Evolutionary conservation across 2,888 invertebrate species (phyloP).

Genomic region (Drosophila parthenogenetica): DNA sequence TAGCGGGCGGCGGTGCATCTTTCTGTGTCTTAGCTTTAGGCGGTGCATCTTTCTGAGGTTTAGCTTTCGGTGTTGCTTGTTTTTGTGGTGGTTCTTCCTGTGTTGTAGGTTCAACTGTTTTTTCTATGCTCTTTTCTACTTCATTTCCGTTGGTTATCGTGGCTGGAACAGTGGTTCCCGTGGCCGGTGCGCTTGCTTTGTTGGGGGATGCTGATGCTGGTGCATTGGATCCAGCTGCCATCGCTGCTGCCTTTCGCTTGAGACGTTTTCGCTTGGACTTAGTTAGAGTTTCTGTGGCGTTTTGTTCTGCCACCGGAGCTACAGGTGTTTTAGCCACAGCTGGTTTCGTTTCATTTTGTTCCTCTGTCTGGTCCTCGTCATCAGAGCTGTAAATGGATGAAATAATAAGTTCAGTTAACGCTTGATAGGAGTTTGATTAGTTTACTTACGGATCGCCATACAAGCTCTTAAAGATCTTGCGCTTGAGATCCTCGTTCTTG

Average conservation of each 20-base stretch:
- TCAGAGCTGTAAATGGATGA: constrained; percentile 73
- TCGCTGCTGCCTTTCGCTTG: constrained; percentile 69
- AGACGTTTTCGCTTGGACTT: constrained; percentile 69
- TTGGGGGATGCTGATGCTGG: background rate
- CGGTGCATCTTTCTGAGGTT: background rate
- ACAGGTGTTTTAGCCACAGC: background rate
- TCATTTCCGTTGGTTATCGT: constrained; percentile 1
- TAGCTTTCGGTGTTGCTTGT: background rate
- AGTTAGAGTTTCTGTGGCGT: constrained; percentile 50
- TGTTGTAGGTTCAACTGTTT: background rate
- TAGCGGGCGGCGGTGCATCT: constrained; percentile 3
- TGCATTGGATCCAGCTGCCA: constrained; percentile 8
- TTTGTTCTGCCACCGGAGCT: background rate
- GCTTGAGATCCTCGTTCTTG: constrained; percentile 90
- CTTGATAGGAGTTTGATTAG: background rate
- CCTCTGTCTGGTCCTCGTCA: constrained; percentile 70
- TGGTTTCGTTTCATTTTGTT: constrained; percentile 21
- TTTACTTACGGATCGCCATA: constrained; percentile 86
- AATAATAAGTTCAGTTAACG: background rate
- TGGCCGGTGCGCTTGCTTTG: background rate
- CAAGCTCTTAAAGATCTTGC: constrained; percentile 91
- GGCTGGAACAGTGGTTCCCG: background rate
- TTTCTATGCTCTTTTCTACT: background rate
- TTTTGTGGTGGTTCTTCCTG: background rate
- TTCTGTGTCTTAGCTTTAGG: background rate